phyloP scores from a whole-genome alignment of 2,888 invertebrate genomes.

The Epirrhoe tristata region DNA sequence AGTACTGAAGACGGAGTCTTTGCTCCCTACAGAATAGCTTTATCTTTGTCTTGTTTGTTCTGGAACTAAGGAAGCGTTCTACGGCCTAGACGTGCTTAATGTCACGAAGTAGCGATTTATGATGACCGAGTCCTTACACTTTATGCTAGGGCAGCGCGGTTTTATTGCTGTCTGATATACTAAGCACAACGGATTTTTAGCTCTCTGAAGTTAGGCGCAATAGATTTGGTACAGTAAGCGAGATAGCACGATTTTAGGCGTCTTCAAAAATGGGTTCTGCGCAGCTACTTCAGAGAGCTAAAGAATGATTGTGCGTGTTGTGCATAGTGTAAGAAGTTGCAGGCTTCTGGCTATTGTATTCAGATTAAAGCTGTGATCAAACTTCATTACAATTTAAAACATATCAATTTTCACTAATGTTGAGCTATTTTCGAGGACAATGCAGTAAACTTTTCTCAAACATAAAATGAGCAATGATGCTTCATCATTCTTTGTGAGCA shows the following conservation, averaged over 20 bases:
- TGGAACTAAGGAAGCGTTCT: neutral
- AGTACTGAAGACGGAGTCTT: conserved; percentile 15
- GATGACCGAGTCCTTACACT: neutral
- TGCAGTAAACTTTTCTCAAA: neutral
- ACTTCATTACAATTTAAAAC: no score
- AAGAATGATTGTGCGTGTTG: no score
- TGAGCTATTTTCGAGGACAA: neutral
- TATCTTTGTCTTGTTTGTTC: neutral
- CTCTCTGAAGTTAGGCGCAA: no score
- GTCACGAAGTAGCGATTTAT: neutral
- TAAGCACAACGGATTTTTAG: no score
- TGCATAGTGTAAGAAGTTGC: neutral
- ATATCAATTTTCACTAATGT: no score
- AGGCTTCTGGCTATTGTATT: neutral
- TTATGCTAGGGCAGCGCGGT: neutral
- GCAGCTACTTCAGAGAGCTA: no score
- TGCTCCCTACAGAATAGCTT: neutral
- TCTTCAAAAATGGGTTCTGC: no score
- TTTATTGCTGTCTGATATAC: neutral
- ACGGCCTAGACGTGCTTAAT: neutral
- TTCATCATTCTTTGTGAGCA: conserved; percentile 19
- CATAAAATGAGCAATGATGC: conserved; percentile 15
- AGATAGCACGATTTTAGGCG: no score
- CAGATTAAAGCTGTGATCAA: neutral
- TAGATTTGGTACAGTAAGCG: no score